Conservation (phyloP, 2,888 invertebrate genomes). For the Phyto melanocephala region DNA sequence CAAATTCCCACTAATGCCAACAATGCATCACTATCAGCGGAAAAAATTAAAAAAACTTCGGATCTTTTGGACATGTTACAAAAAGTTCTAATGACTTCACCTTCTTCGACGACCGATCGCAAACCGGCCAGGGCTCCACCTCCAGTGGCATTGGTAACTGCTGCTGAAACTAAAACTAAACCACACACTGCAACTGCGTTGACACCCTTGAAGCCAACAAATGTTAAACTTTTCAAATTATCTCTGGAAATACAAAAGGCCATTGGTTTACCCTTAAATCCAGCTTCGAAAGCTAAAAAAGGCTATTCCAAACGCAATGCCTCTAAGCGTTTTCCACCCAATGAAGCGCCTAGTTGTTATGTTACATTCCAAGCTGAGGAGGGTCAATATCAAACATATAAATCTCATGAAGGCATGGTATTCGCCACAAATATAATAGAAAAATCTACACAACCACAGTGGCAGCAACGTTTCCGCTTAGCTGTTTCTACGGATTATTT, state of each 20-base stretch:
- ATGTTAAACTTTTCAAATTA: constrained; percentile 75
- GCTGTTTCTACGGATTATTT: constrained; percentile 79
- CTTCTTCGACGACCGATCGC: not conserved
- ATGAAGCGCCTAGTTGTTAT: constrained; percentile 81
- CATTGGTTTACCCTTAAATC: constrained; percentile 80
- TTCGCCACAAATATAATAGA: constrained; percentile 80
- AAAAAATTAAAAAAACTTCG: constrained; percentile 67
- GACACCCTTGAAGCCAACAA: constrained; percentile 42
- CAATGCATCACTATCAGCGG: not conserved
- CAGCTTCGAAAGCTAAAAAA: constrained; percentile 70
- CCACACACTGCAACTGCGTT: not conserved
- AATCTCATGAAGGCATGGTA: constrained; percentile 77
- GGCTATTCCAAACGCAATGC: constrained; percentile 70
- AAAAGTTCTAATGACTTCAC: constrained; percentile 66
- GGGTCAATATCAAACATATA: constrained; percentile 71
- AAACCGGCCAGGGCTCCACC: not conserved
- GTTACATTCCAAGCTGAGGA: constrained; percentile 81
- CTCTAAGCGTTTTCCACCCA: constrained; percentile 75
- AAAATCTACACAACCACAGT: constrained; percentile 80
- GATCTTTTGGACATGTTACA: constrained; percentile 74
- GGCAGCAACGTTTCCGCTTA: constrained; percentile 81
- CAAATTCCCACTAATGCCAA: constrained; percentile 44
- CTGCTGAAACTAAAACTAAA: not conserved
- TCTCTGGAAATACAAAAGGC: constrained; percentile 81
- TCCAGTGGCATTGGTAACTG: not conserved